Percentiles rank a stretch among this genome's conserved stretches.
These are phyloP conservation scores for Hozukius guyotensis DNA, from an alignment of 2,797 vertebrate genomes.

Conservation along the genomic window DNA sequence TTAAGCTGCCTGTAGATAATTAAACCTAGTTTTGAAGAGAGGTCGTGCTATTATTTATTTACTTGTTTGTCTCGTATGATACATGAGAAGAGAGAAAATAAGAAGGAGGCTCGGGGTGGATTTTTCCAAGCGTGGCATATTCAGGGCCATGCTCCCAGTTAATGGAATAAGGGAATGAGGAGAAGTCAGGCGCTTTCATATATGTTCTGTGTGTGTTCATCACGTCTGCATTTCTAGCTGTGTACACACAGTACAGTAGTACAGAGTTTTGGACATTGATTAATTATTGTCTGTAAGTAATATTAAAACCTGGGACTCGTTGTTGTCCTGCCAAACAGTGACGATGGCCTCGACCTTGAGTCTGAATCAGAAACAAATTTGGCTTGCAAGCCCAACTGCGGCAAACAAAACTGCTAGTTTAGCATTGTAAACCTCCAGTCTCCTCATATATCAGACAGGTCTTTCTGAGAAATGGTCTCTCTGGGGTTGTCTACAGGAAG, in stretches of 20 bases:
- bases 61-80: slow-evolving; percentile 63
- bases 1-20: slow-evolving; percentile 61
- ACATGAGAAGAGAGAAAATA: slow-evolving; percentile 30
- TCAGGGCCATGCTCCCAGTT: slow-evolving; percentile 33
- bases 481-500: background rate
- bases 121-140: slow-evolving; percentile 38
- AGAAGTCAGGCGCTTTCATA: background rate
- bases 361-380: slow-evolving; percentile 6
- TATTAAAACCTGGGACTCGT: background rate
- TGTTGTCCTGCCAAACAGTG: slow-evolving; percentile 1
- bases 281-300: slow-evolving; percentile 6
- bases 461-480: background rate
- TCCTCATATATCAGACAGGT: background rate
- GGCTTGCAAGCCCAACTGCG: background rate
- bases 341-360: background rate
- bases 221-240: background rate
- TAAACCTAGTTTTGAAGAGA: slow-evolving; percentile 60
- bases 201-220: slow-evolving; percentile 10
- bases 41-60: slow-evolving; percentile 55
- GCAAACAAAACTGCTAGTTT: slow-evolving; percentile 7
- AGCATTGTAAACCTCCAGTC: background rate
- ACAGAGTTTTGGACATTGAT: slow-evolving; percentile 16
- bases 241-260: background rate
- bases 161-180: slow-evolving; percentile 44
- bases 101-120: background rate